These are phyloP conservation scores for Planococcus citri DNA, from an alignment of 1,140 invertebrate genomes.

Conservation along the genomic window DNA sequence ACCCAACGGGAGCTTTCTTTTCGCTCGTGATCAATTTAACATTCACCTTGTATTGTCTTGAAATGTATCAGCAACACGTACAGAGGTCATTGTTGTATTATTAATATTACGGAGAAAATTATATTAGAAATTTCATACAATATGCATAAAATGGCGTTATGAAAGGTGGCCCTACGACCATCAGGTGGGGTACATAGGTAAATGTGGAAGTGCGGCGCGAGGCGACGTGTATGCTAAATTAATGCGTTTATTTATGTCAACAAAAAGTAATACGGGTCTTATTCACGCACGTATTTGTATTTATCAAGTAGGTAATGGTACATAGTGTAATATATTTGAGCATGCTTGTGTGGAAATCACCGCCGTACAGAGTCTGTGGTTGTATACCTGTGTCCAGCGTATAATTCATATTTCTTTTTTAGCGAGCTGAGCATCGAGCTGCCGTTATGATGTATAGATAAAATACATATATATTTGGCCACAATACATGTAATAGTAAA, in stretches of 20 bases:
- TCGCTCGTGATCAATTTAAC: too few species aligned
- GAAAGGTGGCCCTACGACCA: not conserved
- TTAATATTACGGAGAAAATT: not conserved
- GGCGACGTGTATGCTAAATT: too few species aligned
- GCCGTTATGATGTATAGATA: not conserved
- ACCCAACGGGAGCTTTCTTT: too few species aligned
- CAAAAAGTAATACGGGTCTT: not conserved
- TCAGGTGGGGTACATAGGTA: too few species aligned
- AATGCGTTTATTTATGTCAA: constrained; percentile 3
- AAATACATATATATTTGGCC: too few species aligned
- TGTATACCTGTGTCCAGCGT: too few species aligned
- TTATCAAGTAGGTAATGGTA: not conserved
- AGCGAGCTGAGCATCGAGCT: not conserved
- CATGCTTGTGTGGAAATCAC: not conserved
- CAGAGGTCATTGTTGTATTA: not conserved
- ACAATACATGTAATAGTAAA: too few species aligned
- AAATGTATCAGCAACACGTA: not conserved
- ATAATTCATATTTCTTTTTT: not conserved
- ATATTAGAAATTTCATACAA: not conserved
- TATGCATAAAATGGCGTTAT: too few species aligned
- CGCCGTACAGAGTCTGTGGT: too few species aligned
- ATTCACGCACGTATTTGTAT: not conserved
- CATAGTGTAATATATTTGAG: too few species aligned
- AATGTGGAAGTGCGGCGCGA: too few species aligned
- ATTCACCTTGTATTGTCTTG: not conserved